Base-by-base conservation (phyloP, 2,797 vertebrate species). In the Pipistrellus kuhlii region DNA sequence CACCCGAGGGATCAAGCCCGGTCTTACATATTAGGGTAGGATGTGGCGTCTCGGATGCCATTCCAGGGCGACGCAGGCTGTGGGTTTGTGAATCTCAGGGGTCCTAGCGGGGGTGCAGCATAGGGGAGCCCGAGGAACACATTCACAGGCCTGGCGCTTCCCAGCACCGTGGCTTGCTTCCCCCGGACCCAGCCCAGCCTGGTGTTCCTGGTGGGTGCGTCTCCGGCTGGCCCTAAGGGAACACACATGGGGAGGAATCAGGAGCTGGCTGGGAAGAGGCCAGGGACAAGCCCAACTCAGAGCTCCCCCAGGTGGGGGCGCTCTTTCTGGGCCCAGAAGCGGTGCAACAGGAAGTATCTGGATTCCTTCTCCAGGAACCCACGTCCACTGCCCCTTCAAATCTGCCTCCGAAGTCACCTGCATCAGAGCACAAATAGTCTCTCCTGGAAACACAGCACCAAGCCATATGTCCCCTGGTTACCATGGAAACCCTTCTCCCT, bases 111-210 rank as follows among this genome's bases (percentile, higher is more conserved):
- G 8, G 99, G 97, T 53, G 96, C 98, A 9, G 99, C 99, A 78
- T 99, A 99, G 21, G 99, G 99, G 84, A 99, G 96, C 20, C 98
- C 98, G 25, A 99, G 98, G 96, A 98, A 99, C 48, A 97, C 94
- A 27, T 98, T 97, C 44, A 98, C 98, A 66, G 96, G 96, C 18
- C 82, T 96, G n/a, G 98, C 96, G 12, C 97, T 98, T 30, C 98
- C 99, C 85, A 98, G 98, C 48, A 98, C 98, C 0, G 69, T 90
- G 20, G 96, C 30, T 38, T 98, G 98, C 15, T 91, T 97, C 27
- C 99, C 99, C 90, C 25, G 97, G 94, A 99, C 97, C 62, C 10
- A 84, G 11, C 98, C 99, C 27, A 98, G 95, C 8, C 90, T 48
- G 35, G 98, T 96, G 8, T 97, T 96, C 13, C 99, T 98, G 95